Evolutionary conservation across 2,797 vertebrate species (phyloP), one percentile per base, ranked within the genome.

Genomic region (Sebastes iracundus): DNA sequence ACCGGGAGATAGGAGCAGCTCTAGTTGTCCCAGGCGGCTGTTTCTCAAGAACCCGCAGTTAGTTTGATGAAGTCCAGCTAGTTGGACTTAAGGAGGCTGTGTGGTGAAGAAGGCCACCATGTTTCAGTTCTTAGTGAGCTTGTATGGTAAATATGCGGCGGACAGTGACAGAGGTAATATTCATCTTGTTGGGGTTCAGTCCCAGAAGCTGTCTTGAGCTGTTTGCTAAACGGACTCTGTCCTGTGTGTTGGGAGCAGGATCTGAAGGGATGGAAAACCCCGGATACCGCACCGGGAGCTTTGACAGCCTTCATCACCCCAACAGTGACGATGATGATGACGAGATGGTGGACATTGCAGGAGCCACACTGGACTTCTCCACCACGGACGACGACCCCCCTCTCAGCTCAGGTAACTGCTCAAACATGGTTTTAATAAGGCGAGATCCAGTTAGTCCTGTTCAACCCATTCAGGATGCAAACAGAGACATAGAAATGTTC

Each of bases 301-400:
- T 97, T 38, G 97, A 96, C 78, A 96, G 95, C 64, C 94, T 95
- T 49, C 94, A 91, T 58, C 88, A 28, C 58, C 60, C 85, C 67
- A 95, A 93, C 62, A n/a, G 62, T 30, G 96, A 93, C 75, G 97
- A 97, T 76, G 97, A 97, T 75, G 98, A 99, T 76, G 98, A 99
- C 23, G 94, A 95, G 75, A 90, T 99, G 96, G 97, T 99, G 93
- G 97, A 99, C 86, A 97, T 99, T 0, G 95, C 96, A 0, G 97
- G 95, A 20, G 95, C 96, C n/a, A 94, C 97, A 3, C 87, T 97
- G 89, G 97, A 98, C 90, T 97, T 97, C 81, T 94, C 94, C 42
- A 93, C 94, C 2, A 93, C 93, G 6, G 97, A 98, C 0, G 98
- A 99, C 18, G 97, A 96, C 65, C 97, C 97, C 0, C 97, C 97